Evolutionary conservation across 2,797 vertebrate species (phyloP), one percentile per base, ranked within the genome.

Genomic region (Pseudochirops cupreus): DNA sequence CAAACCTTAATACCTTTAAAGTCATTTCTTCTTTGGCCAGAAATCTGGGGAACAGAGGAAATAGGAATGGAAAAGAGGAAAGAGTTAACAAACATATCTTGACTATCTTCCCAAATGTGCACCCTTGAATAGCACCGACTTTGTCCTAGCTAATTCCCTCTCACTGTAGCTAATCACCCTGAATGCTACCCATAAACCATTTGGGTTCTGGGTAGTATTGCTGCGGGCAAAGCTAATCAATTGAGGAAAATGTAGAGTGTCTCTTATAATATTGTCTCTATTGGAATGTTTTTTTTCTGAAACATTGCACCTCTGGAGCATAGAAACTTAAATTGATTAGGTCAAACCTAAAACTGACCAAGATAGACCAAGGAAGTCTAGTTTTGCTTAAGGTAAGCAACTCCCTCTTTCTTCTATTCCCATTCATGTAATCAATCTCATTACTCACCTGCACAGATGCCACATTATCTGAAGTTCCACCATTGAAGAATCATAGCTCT

Each of bases 81-180:
- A 96, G 91, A 97, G 96, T 96, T 97, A 97, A 98, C 96, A 92
- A 97, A 97, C 97, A 97, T 95, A 97, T 92, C 95, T 97, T 96
- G 59, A 58, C 95, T 62, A 91, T 98, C 95, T 98, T 98, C 62
- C 97, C 98, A 97, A 98, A 94, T 93, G 95, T 95, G 92, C 33
- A 87, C 94, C 21, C 96, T 74, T 4, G 39, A 91, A 33, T 94
- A 96, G 92, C 91, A 94, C 93, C 92, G 94, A 97, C 95, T 82
- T 16, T 13, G 56, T 67, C 91, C 91, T 95, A 93, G 96, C 95
- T 95, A 96, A 96, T 93, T 95, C 91, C 7, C 93, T 96, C 98
- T 98, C 93, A 95, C 93, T 50, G 39, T 50, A 87, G 24, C 74
- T 87, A 21, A 82, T 82, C 74, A 56, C 82, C 96, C 93, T 54